Conservation (phyloP, 2,888 invertebrate genomes). For the Artemia sinica region DNA sequence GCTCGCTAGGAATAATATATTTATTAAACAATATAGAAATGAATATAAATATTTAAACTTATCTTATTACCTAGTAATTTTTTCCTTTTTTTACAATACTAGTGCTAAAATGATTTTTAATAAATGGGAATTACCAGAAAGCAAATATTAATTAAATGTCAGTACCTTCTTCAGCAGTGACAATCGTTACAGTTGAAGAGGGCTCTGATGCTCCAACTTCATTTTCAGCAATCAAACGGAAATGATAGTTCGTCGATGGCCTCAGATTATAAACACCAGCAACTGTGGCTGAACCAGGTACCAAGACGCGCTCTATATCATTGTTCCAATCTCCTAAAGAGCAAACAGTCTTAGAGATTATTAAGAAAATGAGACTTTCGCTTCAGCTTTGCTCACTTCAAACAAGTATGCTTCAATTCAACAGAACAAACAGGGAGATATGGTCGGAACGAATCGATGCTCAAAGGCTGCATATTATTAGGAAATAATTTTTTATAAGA, state of each 20-base stretch:
- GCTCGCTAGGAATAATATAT: not conserved
- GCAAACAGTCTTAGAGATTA: not conserved
- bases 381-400: not conserved
- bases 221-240: slow-evolving; percentile 80
- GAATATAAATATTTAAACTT: slow-evolving; percentile 3
- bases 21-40: not conserved
- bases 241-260: slow-evolving; percentile 80
- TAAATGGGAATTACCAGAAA: too few species aligned
- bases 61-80: too few species aligned
- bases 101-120: too few species aligned
- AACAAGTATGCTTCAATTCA: not conserved
- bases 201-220: slow-evolving; percentile 81
- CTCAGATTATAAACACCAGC: slow-evolving; percentile 72
- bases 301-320: slow-evolving; percentile 68
- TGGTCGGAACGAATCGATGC: too few species aligned
- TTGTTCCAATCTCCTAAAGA: slow-evolving; percentile 56
- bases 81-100: too few species aligned
- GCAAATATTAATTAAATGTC: slow-evolving; percentile 2
- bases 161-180: slow-evolving; percentile 74
- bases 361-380: not conserved
- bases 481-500: too few species aligned
- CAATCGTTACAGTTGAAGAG: slow-evolving; percentile 79
- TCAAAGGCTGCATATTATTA: too few species aligned
- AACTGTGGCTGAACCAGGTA: slow-evolving; percentile 73
- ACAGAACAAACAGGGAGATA: not conserved